phyloP scores from a whole-genome alignment of 2,113 vertebrate species.

The Solenodon paradoxus region DNA sequence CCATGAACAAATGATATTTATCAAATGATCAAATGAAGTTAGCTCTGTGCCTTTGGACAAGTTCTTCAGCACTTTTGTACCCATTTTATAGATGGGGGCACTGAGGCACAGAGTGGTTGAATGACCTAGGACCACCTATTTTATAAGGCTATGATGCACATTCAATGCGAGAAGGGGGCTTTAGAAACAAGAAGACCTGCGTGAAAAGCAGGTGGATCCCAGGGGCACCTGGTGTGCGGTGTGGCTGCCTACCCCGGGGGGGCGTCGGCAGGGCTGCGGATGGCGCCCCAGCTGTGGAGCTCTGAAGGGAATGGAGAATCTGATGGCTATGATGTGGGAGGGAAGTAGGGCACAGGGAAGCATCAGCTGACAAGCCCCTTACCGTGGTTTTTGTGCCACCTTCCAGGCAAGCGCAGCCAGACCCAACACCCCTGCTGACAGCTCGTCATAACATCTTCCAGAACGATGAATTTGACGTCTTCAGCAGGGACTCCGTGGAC shows the following conservation, averaged over 20 bases:
- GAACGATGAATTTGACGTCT: conserved; percentile 96
- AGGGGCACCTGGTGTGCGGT: neutral
- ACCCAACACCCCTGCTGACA: conserved; percentile 84
- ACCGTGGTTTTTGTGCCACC: neutral
- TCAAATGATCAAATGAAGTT: neutral
- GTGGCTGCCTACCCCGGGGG: neutral
- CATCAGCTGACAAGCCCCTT: neutral
- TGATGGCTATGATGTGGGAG: neutral
- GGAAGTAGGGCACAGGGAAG: neutral
- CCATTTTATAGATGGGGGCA: neutral
- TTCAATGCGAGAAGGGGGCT: neutral
- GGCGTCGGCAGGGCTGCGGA: neutral
- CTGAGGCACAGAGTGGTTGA: neutral
- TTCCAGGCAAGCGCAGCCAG: conserved; percentile 84
- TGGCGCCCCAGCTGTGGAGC: neutral
- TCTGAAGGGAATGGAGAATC: neutral
- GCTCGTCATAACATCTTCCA: conserved; percentile 91
- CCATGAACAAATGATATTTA: neutral
- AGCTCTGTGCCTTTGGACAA: neutral
- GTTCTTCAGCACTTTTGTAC: neutral
- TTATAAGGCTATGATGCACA: neutral
- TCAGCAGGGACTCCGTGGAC: conserved; percentile 92
- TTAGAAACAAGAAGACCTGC: neutral
- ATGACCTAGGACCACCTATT: neutral
- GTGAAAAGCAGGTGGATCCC: rapidly evolving